Conservation (phyloP, 2,888 invertebrate species). For the Crioceris asparagi region DNA sequence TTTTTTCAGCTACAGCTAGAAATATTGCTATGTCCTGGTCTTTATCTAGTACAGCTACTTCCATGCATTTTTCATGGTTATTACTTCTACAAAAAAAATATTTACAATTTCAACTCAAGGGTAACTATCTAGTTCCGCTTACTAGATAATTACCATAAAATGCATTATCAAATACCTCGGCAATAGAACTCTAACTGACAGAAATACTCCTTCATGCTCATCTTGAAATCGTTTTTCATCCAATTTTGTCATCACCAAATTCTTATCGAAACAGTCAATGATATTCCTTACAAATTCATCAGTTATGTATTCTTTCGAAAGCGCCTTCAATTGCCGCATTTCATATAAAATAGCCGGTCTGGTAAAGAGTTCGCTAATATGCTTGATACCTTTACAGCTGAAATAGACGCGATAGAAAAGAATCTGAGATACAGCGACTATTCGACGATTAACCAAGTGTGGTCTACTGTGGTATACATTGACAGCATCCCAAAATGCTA, state of each 20-base stretch:
- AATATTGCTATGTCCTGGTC: constrained; percentile 36
- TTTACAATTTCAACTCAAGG: no score
- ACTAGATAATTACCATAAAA: no score
- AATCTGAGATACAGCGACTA: constrained; percentile 44
- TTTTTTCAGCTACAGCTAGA: constrained; percentile 38
- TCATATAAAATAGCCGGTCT: constrained; percentile 31
- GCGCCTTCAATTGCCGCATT: constrained; percentile 25
- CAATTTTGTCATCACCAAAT: constrained; percentile 20
- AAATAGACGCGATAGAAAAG: constrained; percentile 27
- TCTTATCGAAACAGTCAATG: constrained; percentile 28
- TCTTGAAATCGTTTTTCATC: constrained; percentile 20
- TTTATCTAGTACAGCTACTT: constrained; percentile 37
- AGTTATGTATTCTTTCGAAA: constrained; percentile 25
- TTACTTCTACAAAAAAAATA: no score
- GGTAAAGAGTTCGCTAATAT: constrained; percentile 27
- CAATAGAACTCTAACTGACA: constrained; percentile 37
- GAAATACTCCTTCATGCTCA: constrained; percentile 26
- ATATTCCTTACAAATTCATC: constrained; percentile 26
- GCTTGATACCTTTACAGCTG: constrained; percentile 19
- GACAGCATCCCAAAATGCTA: constrained; percentile 54
- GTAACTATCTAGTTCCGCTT: no score
- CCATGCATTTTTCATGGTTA: constrained; percentile 25
- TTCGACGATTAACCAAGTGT: constrained; percentile 60
- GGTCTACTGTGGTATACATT: constrained; percentile 54
- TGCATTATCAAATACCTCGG: no score